Conservation (phyloP, 2,888 invertebrate species). For the Strigamia crassipes region DNA sequence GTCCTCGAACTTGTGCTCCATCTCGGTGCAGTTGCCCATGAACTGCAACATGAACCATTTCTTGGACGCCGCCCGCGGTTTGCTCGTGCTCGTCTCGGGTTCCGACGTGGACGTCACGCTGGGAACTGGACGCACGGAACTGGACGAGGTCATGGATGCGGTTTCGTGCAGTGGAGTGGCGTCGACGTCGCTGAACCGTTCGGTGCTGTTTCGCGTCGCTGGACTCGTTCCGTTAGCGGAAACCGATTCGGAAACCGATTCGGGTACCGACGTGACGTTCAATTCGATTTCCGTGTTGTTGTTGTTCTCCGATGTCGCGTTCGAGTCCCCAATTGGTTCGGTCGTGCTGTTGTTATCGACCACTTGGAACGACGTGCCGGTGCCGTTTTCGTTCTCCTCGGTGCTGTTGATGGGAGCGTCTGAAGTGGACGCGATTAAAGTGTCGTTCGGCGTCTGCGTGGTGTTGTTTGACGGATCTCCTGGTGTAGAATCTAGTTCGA, state of each 20-base stretch:
- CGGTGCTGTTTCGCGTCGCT: conserved; percentile 4
- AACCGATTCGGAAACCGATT: conserved; percentile 20
- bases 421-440: neutral
- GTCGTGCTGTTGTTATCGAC: neutral
- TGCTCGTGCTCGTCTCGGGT: neutral
- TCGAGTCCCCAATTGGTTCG: no score
- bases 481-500: neutral
- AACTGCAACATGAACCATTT: conserved; percentile 48
- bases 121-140: neutral
- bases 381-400: neutral
- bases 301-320: no score
- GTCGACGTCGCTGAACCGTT: conserved; percentile 16
- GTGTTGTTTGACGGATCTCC: neutral
- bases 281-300: neutral
- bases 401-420: neutral
- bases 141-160: neutral
- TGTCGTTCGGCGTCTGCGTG: neutral
- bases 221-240: conserved; percentile 1
- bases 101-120: neutral
- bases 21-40: conserved; percentile 47
- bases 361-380: neutral
- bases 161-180: conserved; percentile 7
- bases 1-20: neutral
- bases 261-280: neutral
- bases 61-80: neutral